Evolutionary conservation across 2,888 invertebrate genomes (phyloP), one percentile per base, ranked within the genome.

Genomic region (Xestia sexstrigata): DNA sequence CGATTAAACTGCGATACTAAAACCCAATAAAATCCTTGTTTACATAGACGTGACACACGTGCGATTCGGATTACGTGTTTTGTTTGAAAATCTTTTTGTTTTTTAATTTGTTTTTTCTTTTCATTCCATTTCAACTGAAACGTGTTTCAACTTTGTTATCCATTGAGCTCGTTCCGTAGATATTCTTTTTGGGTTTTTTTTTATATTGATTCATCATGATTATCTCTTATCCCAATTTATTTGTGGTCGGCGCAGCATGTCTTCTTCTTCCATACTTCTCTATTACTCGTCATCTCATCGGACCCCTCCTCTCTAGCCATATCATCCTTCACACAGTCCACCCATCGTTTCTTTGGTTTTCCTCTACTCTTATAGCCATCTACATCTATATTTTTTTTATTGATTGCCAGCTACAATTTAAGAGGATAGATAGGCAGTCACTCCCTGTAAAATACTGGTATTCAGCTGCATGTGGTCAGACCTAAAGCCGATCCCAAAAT

Each of bases 101-200:
- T 20, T 20, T 49, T 49, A 49, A 23, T 49, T 49, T 49, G 49
- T 49, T 20, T 49, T 49, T 60, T 47, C n/a, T 60, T 68, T 42
- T 45, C 42, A 52, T 35, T 1, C 2, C 1, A 17, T 6, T 67
- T 45, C 39, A 20, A 1, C 13, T 49, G 49, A 60, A 15, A 45
- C 35, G 42, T 77, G 69, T 45, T 68, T 23, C 26, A n/a, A 52
- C 42, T 77, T 68, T 42, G 8, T 9, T 76, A 30, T 42, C 39
- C 42, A n/a, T 20, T 76, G 30, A 76, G 42, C 0, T 26, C 0
- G n/a, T n/a, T 45, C 2, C 15, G 17, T 55, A 8, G 11, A 52
- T n/a, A 52, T 9, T n/a, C 3, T 52, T 23, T 52, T 23, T 52
- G 8, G 49, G n/a, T 17, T 17, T 49, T 20, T 17, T 47, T 20